A percentile compares a stretch with the other conserved stretches of the same genome.
Evolutionary conservation across 1,140 invertebrate species (phyloP).

Genomic region (Eurosta solidaginis): DNA sequence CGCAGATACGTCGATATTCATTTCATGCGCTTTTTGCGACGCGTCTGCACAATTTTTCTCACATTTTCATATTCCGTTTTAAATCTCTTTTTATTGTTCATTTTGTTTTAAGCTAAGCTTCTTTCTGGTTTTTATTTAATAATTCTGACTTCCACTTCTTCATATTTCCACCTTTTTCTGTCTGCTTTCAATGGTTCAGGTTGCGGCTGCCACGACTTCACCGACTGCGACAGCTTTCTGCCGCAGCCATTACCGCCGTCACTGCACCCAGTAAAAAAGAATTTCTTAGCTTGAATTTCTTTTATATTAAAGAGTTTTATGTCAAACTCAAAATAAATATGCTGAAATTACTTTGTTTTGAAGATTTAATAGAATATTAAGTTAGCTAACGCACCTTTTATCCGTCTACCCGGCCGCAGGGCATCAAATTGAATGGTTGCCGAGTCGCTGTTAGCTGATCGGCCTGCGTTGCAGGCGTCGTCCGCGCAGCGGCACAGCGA

Average conservation of each 20-base stretch:
- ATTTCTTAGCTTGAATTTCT: neutral
- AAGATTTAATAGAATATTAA: neutral
- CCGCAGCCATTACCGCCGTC: neutral
- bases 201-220: neutral
- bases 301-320: neutral
- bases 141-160: neutral
- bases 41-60: slow-evolving; percentile 17
- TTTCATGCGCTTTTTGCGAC: neutral
- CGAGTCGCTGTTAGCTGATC: neutral
- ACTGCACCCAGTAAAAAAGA: slow-evolving; percentile 17
- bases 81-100: neutral
- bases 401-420: neutral
- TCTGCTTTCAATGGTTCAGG: neutral
- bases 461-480: slow-evolving; percentile 10
- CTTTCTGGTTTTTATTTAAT: neutral
- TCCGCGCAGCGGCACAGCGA: neutral
- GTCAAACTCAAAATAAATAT: neutral
- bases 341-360: neutral
- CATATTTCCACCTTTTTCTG: neutral
- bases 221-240: neutral
- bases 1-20: neutral
- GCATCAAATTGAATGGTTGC: neutral
- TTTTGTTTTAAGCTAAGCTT: neutral
- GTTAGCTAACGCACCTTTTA: slow-evolving; percentile 4
- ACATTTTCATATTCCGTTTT: neutral